Conservation (phyloP, 2,888 invertebrate genomes). For the Dichetophora obliterata region DNA sequence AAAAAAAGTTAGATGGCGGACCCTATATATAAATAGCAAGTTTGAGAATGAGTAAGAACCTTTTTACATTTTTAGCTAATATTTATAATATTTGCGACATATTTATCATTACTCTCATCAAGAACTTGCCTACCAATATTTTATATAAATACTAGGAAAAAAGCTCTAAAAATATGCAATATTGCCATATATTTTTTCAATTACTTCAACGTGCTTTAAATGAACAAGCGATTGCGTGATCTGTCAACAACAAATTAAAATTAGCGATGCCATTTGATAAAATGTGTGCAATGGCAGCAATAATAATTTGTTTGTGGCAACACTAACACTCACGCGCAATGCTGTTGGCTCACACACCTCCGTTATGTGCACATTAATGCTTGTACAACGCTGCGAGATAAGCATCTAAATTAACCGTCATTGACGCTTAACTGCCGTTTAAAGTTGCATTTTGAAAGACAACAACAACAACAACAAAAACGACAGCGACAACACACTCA, state of each 20-base stretch:
- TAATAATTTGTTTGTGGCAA: neutral
- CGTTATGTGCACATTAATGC: neutral
- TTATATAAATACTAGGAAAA: too few relatives aligned
- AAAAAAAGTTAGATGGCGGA: too few relatives aligned
- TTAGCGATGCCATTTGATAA: slow-evolving; percentile 21
- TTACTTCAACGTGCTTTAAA: too few relatives aligned
- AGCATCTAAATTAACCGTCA: slow-evolving; percentile 29
- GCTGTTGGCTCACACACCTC: neutral
- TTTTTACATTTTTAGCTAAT: too few relatives aligned
- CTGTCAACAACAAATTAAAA: slow-evolving; percentile 15
- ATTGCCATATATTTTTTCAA: too few relatives aligned
- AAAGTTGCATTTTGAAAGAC: neutral
- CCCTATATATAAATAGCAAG: too few relatives aligned
- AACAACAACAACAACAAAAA: slow-evolving; percentile 17
- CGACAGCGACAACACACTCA: neutral
- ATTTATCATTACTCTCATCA: too few relatives aligned
- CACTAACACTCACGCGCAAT: neutral
- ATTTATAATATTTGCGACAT: too few relatives aligned
- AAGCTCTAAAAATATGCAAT: too few relatives aligned
- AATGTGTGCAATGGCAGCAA: slow-evolving; percentile 8
- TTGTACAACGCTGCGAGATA: slow-evolving; percentile 7
- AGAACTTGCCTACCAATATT: too few relatives aligned
- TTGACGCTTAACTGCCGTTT: slow-evolving; percentile 29
- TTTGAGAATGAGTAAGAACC: too few relatives aligned
- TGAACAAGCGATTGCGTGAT: slow-evolving; percentile 3